These are phyloP conservation scores for Xanthia togata DNA, from an alignment of 2,888 invertebrate species.

Conservation along the genomic window DNA sequence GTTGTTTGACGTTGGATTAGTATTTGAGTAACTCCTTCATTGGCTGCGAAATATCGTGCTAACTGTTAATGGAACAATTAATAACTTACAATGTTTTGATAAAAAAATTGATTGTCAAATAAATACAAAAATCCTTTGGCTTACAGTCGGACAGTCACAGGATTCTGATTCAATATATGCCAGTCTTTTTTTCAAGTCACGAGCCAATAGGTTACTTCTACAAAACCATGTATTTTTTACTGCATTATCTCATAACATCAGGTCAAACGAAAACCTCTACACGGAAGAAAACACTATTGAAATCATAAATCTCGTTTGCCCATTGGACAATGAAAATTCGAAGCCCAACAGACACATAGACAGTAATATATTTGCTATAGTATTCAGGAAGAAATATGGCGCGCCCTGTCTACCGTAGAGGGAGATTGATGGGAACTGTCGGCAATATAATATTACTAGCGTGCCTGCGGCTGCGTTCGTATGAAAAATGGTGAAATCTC, in stretches of 20 bases:
- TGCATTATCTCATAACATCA: neutral
- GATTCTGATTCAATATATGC: neutral
- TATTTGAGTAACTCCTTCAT: neutral
- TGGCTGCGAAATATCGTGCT: neutral
- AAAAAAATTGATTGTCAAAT: neutral
- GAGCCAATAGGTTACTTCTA: neutral
- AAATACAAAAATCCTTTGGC: neutral
- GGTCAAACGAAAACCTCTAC: neutral
- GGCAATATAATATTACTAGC: conserved; percentile 37
- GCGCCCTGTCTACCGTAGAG: neutral
- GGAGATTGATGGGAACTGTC: conserved; percentile 47
- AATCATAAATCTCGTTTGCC: neutral
- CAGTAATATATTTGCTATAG: conserved; percentile 36
- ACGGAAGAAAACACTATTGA: too few relatives aligned
- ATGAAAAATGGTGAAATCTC: conserved; percentile 25
- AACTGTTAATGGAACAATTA: neutral
- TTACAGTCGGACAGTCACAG: neutral
- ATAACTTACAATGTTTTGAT: neutral
- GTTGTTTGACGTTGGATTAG: neutral
- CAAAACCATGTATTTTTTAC: neutral
- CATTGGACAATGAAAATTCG: conserved; percentile 7
- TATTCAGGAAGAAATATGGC: conserved; percentile 38
- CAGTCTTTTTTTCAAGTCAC: neutral
- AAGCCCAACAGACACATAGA: neutral
- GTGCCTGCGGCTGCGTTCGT: neutral